These are phyloP conservation scores for Teleogryllus occipitalis DNA, from an alignment of 1,140 invertebrate species.

Conservation along the genomic window DNA sequence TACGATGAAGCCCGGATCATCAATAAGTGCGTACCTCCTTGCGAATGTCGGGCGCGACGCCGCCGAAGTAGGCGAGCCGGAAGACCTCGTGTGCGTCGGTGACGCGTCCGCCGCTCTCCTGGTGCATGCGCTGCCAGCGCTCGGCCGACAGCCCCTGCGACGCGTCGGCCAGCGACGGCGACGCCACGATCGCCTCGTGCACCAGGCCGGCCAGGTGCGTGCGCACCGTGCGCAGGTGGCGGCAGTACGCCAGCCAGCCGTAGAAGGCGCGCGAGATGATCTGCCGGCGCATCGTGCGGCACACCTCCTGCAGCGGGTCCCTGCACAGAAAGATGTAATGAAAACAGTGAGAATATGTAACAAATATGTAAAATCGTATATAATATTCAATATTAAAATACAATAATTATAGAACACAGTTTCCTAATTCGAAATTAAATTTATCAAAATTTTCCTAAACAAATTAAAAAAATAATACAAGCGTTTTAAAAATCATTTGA, in stretches of 20 bases:
- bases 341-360: too few species aligned
- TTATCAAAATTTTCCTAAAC: too few species aligned
- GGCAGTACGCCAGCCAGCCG: conserved; percentile 89
- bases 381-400: too few species aligned
- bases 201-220: conserved; percentile 88
- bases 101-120: conserved; percentile 50
- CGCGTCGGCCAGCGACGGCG: conserved; percentile 16
- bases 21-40: conserved; percentile 52
- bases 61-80: conserved; percentile 77
- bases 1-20: too few species aligned
- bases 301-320: conserved; percentile 61
- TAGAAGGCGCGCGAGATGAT: conserved; percentile 94
- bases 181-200: conserved; percentile 34
- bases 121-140: conserved; percentile 50
- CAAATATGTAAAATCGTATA: too few species aligned
- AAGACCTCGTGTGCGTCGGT: conserved; percentile 64
- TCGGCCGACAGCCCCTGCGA: conserved; percentile 56
- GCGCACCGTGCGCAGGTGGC: conserved; percentile 83
- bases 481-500: too few species aligned
- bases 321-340: conserved; percentile 35
- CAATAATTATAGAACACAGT: not conserved
- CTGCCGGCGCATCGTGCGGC: conserved; percentile 87
- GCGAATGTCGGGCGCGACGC: conserved; percentile 67
- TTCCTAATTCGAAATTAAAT: too few species aligned
- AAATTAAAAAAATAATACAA: too few species aligned